Conservation (phyloP, 1,140 invertebrate species). For the Micrasema minimum region DNA sequence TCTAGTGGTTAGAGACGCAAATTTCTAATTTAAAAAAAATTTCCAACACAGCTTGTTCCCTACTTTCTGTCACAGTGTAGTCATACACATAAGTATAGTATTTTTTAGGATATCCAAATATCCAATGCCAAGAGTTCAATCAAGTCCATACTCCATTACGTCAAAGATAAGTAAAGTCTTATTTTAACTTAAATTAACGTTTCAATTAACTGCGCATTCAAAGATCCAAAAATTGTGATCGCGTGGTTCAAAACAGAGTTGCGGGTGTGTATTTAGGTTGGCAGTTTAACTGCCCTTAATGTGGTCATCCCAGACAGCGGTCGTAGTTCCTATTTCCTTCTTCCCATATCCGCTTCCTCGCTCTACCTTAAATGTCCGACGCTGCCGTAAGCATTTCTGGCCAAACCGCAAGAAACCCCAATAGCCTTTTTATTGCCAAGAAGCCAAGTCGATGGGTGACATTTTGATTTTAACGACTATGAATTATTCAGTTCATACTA, state of each 20-base stretch:
- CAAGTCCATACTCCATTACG: too few species aligned
- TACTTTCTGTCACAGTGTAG: too few species aligned
- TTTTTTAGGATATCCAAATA: too few species aligned
- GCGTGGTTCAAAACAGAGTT: constrained; percentile 7
- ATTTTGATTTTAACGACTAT: constrained; percentile 26
- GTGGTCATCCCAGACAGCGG: constrained; percentile 27
- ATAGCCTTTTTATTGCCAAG: constrained; percentile 24
- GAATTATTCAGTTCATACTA: constrained; percentile 22
- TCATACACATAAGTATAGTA: too few species aligned
- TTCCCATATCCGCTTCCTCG: not conserved
- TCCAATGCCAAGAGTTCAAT: too few species aligned
- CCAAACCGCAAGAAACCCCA: constrained; percentile 14
- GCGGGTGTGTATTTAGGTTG: constrained; percentile 1
- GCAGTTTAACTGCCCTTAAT: constrained; percentile 14
- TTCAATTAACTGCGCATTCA: too few species aligned
- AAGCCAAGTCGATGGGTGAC: constrained; percentile 21
- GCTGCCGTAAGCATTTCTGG: constrained; percentile 28
- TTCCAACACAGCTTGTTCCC: too few species aligned
- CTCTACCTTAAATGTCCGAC: constrained; percentile 2
- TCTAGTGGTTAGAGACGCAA: too few species aligned
- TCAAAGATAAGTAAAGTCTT: too few species aligned
- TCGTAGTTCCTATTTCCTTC: not conserved
- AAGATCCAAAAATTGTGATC: constrained; percentile 19
- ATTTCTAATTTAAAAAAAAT: too few species aligned
- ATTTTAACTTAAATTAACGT: too few species aligned